Evolutionary conservation across 2,113 vertebrate genomes (phyloP).

Genomic region (Stigmatopora argus): DNA sequence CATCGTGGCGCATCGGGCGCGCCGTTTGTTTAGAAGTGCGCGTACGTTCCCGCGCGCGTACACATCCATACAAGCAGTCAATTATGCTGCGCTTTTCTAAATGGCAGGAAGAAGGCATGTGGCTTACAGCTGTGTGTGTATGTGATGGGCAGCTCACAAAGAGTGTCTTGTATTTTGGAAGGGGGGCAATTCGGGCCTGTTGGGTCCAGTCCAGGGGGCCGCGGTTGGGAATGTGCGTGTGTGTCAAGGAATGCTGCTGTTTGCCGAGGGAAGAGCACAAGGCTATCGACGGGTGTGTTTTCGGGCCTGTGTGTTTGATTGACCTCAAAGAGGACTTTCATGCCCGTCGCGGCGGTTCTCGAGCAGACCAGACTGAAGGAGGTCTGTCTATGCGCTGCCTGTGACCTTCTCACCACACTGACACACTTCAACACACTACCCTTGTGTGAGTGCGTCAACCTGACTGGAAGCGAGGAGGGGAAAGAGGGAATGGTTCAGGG

Average conservation of each 20-base stretch:
- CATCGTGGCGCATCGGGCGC: not conserved
- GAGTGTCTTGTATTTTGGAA: conserved; percentile 61
- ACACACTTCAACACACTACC: conserved; percentile 24
- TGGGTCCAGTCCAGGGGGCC: conserved; percentile 63
- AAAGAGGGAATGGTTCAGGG: conserved; percentile 6
- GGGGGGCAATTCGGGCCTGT: conserved; percentile 45
- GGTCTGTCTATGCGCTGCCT: conserved; percentile 51
- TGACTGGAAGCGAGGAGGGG: conserved; percentile 9
- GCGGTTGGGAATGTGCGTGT: conserved; percentile 46
- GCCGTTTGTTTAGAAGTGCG: not conserved
- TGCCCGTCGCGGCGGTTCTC: conserved; percentile 29
- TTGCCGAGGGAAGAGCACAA: conserved; percentile 64
- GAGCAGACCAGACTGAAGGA: conserved; percentile 49
- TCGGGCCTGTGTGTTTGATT: conserved; percentile 33
- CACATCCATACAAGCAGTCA: conserved; percentile 6
- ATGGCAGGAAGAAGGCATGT: conserved; percentile 26
- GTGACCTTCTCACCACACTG: conserved; percentile 36
- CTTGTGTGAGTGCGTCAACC: conserved; percentile 14
- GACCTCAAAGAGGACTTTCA: conserved; percentile 63
- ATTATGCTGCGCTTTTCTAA: conserved; percentile 24
- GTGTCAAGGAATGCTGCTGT: conserved; percentile 61
- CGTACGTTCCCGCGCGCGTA: not conserved
- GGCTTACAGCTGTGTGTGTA: conserved; percentile 35
- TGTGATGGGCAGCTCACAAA: conserved; percentile 49
- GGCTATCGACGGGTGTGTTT: conserved; percentile 34